A percentile compares a stretch with the other conserved stretches of the same genome.
Conservation (phyloP, 2,797 vertebrate genomes). For the Brachyalestes nurse region DNA sequence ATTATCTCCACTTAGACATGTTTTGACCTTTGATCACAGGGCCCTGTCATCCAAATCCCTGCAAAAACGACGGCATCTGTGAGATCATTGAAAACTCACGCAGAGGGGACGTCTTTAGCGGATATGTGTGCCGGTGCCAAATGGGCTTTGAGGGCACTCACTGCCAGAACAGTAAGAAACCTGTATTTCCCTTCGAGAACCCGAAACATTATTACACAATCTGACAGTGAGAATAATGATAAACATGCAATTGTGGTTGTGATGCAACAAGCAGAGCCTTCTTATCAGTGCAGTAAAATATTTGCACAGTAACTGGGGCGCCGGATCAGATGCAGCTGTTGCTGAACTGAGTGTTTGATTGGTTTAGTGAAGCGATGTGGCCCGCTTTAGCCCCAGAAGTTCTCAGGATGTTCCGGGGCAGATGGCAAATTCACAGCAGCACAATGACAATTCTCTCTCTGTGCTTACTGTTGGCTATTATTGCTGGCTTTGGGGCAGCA, state of each 20-base stretch:
- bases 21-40: constrained; percentile 69
- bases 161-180: constrained; percentile 90
- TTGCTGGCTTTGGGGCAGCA: constrained; percentile 11
- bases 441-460: constrained; percentile 1
- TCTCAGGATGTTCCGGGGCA: constrained; percentile 37
- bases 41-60: constrained; percentile 90
- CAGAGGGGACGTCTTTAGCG: constrained; percentile 87
- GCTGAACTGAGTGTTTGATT: constrained; percentile 27
- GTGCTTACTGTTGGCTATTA: constrained; percentile 6
- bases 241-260: background rate
- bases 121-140: constrained; percentile 88
- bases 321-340: constrained; percentile 44
- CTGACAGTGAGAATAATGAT: constrained; percentile 28
- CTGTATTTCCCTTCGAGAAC: background rate
- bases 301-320: constrained; percentile 25
- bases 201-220: constrained; percentile 6
- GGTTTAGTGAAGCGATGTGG: constrained; percentile 34
- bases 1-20: background rate
- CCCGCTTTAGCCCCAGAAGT: constrained; percentile 23
- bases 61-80: constrained; percentile 85
- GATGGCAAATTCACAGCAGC: constrained; percentile 36
- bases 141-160: constrained; percentile 84
- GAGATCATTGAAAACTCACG: constrained; percentile 69
- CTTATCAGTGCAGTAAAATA: constrained; percentile 31
- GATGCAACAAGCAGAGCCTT: constrained; percentile 15